A percentile compares a stretch with the other conserved stretches of the same genome.
Evolutionary conservation across 2,797 vertebrate genomes (phyloP).

Genomic region (Anguilla obscura): DNA sequence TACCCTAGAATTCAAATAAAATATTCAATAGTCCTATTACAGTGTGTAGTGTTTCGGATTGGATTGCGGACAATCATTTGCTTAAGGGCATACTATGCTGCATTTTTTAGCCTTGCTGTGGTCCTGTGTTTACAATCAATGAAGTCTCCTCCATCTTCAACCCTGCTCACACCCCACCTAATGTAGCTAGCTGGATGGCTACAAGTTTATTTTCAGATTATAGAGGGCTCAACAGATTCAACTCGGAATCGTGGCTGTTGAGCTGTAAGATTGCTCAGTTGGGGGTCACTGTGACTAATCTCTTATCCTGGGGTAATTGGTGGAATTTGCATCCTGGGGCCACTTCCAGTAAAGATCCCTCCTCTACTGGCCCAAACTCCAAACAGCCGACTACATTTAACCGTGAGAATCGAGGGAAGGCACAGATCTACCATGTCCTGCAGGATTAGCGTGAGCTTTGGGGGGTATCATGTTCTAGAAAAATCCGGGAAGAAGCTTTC

Average conservation of each 20-base stretch:
- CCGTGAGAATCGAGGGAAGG: conserved; percentile 18
- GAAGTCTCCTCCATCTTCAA: too few relatives aligned
- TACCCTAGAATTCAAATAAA: neutral
- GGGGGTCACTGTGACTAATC: neutral
- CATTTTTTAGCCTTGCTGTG: too few relatives aligned
- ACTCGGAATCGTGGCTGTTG: neutral
- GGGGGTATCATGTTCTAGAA: conserved; percentile 35
- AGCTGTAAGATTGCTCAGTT: neutral
- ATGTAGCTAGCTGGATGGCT: too few relatives aligned
- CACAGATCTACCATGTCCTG: conserved; percentile 51
- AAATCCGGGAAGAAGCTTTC: conserved; percentile 2
- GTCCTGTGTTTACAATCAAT: too few relatives aligned
- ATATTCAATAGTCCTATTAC: neutral
- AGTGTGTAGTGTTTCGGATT: neutral
- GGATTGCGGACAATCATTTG: neutral
- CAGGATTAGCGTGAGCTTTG: conserved; percentile 44
- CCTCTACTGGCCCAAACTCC: neutral
- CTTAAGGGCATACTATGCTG: neutral
- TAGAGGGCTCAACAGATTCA: neutral
- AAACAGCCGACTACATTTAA: neutral
- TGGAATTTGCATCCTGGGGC: neutral
- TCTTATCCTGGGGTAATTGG: neutral
- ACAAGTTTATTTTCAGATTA: too few relatives aligned
- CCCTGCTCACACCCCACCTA: too few relatives aligned
- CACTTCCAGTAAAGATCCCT: neutral